Conservation (phyloP, 2,797 vertebrate species). For the Chrosomus eos region DNA sequence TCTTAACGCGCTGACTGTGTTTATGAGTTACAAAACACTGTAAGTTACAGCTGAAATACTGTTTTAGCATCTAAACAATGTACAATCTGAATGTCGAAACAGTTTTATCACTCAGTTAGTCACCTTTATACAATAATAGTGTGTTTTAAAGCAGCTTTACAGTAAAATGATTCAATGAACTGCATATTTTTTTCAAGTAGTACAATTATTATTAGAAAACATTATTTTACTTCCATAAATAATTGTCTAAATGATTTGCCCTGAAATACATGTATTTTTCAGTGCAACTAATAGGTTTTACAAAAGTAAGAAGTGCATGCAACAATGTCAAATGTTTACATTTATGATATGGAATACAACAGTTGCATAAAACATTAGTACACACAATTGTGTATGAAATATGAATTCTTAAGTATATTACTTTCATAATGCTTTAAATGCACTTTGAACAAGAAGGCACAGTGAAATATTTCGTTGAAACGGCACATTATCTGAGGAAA, state of each 20-base stretch:
- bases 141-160: not conserved
- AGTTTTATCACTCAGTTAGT: not conserved
- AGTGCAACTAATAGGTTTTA: not conserved
- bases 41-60: not conserved
- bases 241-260: not conserved
- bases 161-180: not conserved
- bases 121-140: not conserved
- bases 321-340: not conserved
- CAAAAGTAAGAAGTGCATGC: not conserved
- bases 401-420: not conserved
- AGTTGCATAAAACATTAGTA: not conserved
- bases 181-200: too few relatives aligned
- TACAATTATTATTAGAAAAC: too few relatives aligned
- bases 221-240: too few relatives aligned
- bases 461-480: constrained; percentile 72
- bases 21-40: not conserved
- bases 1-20: not conserved
- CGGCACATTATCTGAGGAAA: constrained; percentile 67
- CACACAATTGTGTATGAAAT: not conserved
- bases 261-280: not conserved
- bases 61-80: not conserved
- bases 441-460: constrained; percentile 74
- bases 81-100: not conserved
- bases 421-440: not conserved
- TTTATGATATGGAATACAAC: not conserved